phyloP scores from a whole-genome alignment of 1,140 invertebrate species.

The Papilio polytes region DNA sequence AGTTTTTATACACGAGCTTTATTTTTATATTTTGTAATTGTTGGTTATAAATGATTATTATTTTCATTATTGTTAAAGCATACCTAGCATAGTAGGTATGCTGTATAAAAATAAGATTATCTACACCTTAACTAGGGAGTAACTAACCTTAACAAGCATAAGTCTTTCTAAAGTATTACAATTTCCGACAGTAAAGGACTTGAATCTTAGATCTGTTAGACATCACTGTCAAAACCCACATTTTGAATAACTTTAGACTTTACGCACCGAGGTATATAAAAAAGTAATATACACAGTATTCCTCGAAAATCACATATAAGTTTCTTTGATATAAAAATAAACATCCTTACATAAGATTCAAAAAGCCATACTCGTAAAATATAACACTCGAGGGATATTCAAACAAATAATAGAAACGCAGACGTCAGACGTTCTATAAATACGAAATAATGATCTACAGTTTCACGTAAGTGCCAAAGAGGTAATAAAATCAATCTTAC shows the following conservation, averaged over 20 bases:
- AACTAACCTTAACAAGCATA: not conserved
- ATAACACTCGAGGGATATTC: slow-evolving; percentile 29
- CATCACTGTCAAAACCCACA: slow-evolving; percentile 10
- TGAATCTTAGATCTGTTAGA: not conserved
- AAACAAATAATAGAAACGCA: slow-evolving; percentile 35
- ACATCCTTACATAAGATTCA: not conserved
- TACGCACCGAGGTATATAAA: not conserved
- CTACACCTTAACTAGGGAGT: too few species aligned
- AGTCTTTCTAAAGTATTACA: not conserved
- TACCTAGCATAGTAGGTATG: too few species aligned
- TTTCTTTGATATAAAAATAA: slow-evolving; percentile 24
- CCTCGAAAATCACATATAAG: not conserved
- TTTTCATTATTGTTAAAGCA: too few species aligned
- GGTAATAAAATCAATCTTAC: slow-evolving; percentile 38
- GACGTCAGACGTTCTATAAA: slow-evolving; percentile 34
- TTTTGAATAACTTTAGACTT: not conserved
- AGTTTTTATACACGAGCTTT: too few species aligned
- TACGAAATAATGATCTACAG: slow-evolving; percentile 34
- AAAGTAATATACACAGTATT: slow-evolving; percentile 11
- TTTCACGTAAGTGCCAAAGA: slow-evolving; percentile 34
- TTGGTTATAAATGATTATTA: too few species aligned
- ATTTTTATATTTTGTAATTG: too few species aligned
- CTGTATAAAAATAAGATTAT: too few species aligned
- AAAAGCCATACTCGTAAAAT: slow-evolving; percentile 10
- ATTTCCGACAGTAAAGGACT: slow-evolving; percentile 13